A percentile compares a stretch with the other conserved stretches of the same genome.
Conservation (phyloP, 2,113 vertebrate genomes). For the Phyllostomus discolor region DNA sequence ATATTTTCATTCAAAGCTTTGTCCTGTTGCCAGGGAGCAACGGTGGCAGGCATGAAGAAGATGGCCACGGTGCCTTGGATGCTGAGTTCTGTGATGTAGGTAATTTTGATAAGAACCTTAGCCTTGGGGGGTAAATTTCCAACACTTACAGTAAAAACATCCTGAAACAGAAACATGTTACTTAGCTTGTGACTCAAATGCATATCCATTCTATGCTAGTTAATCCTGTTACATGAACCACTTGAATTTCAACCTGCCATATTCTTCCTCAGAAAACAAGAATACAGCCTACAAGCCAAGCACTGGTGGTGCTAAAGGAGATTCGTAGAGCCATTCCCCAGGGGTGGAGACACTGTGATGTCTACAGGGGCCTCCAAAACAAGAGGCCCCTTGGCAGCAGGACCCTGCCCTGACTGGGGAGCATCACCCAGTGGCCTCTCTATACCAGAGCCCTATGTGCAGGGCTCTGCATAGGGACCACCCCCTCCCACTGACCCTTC, state of each 20-base stretch:
- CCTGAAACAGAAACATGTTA: conserved; percentile 75
- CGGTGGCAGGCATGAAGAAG: conserved; percentile 86
- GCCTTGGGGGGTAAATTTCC: conserved; percentile 87
- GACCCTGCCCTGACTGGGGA: background rate
- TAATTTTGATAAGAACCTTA: conserved; percentile 90
- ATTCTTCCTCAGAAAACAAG: background rate
- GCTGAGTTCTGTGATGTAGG: conserved; percentile 87
- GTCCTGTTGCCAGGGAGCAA: conserved; percentile 89
- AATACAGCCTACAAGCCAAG: background rate
- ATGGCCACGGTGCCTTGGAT: conserved; percentile 68
- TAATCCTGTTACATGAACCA: background rate
- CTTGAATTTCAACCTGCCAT: background rate
- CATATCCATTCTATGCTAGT: background rate
- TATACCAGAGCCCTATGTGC: rapidly evolving
- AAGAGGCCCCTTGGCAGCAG: background rate
- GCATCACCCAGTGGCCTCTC: background rate
- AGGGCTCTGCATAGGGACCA: background rate
- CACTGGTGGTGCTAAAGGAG: background rate
- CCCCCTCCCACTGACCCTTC: background rate
- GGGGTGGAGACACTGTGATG: background rate
- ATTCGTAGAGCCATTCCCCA: background rate
- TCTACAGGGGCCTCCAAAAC: background rate
- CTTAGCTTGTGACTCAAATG: background rate
- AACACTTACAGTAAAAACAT: conserved; percentile 90
- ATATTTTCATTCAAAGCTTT: conserved; percentile 87